Evolutionary conservation across 2,888 invertebrate species (phyloP).

Genomic region (Hipparchia semele): DNA sequence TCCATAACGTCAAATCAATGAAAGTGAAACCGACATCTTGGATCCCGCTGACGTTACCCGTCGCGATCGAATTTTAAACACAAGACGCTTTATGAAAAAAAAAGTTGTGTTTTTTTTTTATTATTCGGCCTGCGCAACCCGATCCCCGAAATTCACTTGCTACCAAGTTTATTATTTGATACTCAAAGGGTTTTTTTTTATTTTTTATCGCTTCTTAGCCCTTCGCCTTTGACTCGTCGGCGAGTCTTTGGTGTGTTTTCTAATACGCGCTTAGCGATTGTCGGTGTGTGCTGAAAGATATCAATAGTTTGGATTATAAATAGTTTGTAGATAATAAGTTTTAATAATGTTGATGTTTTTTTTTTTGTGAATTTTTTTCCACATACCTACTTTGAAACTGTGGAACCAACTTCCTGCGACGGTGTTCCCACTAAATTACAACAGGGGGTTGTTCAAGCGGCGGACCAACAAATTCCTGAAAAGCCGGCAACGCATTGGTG

Average conservation of each 20-base stretch:
- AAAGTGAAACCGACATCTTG: conserved; percentile 58
- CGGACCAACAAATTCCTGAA: too few species aligned
- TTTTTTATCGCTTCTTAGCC: conserved; percentile 49
- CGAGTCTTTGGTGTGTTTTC: conserved; percentile 69
- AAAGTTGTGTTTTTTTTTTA: conserved; percentile 66
- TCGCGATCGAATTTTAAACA: conserved; percentile 77
- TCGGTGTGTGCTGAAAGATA: conserved; percentile 53
- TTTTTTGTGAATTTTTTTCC: background rate
- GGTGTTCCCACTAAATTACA: too few species aligned
- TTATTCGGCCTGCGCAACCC: conserved; percentile 65
- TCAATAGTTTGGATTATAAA: conserved; percentile 27
- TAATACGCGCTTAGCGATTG: conserved; percentile 63
- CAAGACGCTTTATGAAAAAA: conserved; percentile 61
- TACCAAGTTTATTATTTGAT: conserved; percentile 83
- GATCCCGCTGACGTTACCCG: conserved; percentile 68
- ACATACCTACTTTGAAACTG: too few species aligned
- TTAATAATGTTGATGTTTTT: background rate
- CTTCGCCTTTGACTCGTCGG: conserved; percentile 60
- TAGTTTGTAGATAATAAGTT: conserved; percentile 3
- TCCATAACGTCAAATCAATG: conserved; percentile 47
- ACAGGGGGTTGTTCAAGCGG: too few species aligned
- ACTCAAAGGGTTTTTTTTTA: conserved; percentile 67
- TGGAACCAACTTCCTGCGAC: too few species aligned
- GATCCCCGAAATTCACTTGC: conserved; percentile 81
- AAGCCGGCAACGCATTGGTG: too few species aligned